A percentile compares a stretch with the other conserved stretches of the same genome.
Evolutionary conservation across 2,888 invertebrate species (phyloP).

Genomic region (Tolmerus cingulatus): DNA sequence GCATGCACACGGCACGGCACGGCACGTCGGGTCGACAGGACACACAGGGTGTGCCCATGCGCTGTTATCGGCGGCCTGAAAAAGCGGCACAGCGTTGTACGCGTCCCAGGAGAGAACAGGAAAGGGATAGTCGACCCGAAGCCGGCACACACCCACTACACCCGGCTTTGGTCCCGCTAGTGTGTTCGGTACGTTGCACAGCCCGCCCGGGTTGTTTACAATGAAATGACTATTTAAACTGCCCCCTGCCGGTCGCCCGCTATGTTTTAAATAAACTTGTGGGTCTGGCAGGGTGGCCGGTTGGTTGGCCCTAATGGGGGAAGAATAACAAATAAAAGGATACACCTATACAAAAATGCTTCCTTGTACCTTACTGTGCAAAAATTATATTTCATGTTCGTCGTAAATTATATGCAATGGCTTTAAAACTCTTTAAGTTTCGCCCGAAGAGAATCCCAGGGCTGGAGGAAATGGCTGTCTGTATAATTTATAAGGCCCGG

Average conservation of each 20-base stretch:
- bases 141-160: neutral
- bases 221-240: constrained; percentile 41
- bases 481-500: constrained; percentile 29
- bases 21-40: neutral
- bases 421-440: constrained; percentile 35
- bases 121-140: neutral
- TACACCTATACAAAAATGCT: constrained; percentile 38
- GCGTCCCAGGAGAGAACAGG: neutral
- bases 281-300: constrained; percentile 5
- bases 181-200: neutral
- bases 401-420: constrained; percentile 31
- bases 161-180: neutral
- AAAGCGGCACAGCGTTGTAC: neutral
- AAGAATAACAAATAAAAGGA: constrained; percentile 32
- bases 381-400: constrained; percentile 25
- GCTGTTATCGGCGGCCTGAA: neutral
- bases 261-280: constrained; percentile 39
- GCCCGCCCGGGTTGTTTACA: constrained; percentile 36
- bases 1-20: neutral
- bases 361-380: constrained; percentile 37
- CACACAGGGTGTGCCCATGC: neutral
- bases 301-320: constrained; percentile 17
- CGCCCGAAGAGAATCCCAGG: neutral
- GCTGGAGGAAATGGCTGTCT: constrained; percentile 30
- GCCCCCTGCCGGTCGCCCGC: constrained; percentile 1